Evolutionary conservation across 2,797 vertebrate genomes (phyloP).

Genomic region (Alauda arvensis): DNA sequence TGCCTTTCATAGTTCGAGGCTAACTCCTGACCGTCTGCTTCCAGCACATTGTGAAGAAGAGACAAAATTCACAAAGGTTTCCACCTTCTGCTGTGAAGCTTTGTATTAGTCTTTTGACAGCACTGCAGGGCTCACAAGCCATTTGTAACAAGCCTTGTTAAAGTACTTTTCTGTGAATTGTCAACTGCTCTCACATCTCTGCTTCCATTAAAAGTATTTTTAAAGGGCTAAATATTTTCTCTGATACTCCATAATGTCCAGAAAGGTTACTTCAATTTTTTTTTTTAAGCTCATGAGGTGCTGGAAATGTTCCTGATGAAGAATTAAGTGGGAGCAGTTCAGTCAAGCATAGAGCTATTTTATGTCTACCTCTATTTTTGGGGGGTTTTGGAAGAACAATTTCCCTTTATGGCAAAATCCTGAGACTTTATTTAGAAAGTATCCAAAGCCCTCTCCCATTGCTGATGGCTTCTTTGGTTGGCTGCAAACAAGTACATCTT

Average conservation of each 20-base stretch:
- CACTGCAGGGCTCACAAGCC: slow-evolving; percentile 4
- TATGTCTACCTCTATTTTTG: background rate
- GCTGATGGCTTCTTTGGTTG: background rate
- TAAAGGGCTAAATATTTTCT: slow-evolving; percentile 17
- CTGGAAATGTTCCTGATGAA: background rate
- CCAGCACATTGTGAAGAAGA: background rate
- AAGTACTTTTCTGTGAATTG: slow-evolving; percentile 1
- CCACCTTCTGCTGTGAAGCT: slow-evolving; percentile 13
- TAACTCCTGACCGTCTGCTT: slow-evolving; percentile 37
- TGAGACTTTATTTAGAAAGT: background rate
- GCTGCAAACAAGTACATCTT: background rate
- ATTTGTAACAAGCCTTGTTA: slow-evolving; percentile 15
- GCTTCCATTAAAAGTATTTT: background rate
- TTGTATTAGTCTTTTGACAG: slow-evolving; percentile 7
- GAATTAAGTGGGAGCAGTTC: background rate
- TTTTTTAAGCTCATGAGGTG: background rate
- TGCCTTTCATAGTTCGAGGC: background rate
- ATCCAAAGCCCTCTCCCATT: background rate
- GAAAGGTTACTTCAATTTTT: background rate
- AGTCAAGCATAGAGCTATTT: background rate
- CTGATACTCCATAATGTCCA: background rate
- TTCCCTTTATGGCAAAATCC: background rate
- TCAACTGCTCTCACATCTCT: background rate
- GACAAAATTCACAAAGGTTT: slow-evolving; percentile 4
- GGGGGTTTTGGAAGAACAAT: background rate